These are phyloP conservation scores for Chaitophorus viminalis DNA, from an alignment of 2,888 invertebrate species.

Conservation along the genomic window DNA sequence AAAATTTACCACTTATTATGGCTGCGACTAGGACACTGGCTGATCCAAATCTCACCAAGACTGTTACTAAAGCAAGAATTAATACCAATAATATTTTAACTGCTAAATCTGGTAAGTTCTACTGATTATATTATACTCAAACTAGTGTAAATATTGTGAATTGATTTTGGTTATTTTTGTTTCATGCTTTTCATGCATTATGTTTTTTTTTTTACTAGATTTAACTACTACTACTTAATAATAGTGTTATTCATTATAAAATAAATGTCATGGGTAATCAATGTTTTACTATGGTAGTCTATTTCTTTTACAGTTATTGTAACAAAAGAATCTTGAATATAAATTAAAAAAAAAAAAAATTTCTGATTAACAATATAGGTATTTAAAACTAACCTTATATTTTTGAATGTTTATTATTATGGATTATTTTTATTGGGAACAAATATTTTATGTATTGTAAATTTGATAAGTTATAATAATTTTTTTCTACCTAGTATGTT, in stretches of 20 bases:
- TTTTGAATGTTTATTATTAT: too few species aligned
- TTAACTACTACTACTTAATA: too few species aligned
- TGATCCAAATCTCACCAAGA: constrained; percentile 46
- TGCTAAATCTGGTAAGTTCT: constrained; percentile 53
- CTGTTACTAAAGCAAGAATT: constrained; percentile 42
- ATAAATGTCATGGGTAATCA: too few species aligned
- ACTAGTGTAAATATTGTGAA: neutral
- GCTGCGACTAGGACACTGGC: constrained; percentile 53
- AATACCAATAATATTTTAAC: constrained; percentile 45
- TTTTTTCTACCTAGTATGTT: too few species aligned
- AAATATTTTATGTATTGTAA: too few species aligned
- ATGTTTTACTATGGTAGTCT: neutral
- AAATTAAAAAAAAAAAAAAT: neutral
- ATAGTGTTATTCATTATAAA: too few species aligned
- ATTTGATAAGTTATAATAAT: too few species aligned
- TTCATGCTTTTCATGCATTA: too few species aligned
- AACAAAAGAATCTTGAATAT: neutral
- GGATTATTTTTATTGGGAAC: too few species aligned
- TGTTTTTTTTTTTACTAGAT: neutral
- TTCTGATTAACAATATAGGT: neutral
- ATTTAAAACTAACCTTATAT: neutral
- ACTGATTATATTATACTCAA: neutral
- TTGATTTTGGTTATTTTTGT: neutral
- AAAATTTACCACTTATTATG: constrained; percentile 53
- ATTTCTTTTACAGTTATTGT: neutral